A percentile compares a stretch with the other conserved stretches of the same genome.
Evolutionary conservation across 2,113 vertebrate genomes (phyloP).

Genomic region (Forbesichthys papilliferus): DNA sequence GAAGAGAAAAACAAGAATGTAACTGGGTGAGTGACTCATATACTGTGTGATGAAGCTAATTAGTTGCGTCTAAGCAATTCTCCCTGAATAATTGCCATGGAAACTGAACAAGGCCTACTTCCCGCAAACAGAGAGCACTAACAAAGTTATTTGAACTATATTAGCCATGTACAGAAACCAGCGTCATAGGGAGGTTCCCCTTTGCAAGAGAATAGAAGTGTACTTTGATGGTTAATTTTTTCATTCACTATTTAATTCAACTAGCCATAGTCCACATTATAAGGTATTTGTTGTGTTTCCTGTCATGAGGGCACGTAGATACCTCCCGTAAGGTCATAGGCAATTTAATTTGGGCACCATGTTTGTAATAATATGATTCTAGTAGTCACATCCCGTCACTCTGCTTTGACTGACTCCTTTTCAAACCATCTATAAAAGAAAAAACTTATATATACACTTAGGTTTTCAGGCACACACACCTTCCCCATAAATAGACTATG

Average conservation of each 20-base stretch:
- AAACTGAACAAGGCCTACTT: conserved; percentile 24
- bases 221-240: not conserved
- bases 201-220: too few relatives aligned
- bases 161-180: not conserved
- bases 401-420: too few relatives aligned
- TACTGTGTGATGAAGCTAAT: not conserved
- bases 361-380: not conserved
- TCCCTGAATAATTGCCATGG: conserved; percentile 60
- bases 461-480: not conserved
- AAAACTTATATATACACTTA: conserved; percentile 18
- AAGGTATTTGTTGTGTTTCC: not conserved
- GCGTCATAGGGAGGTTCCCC: too few relatives aligned
- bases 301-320: too few relatives aligned
- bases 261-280: not conserved
- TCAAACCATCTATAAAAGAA: too few relatives aligned
- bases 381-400: not conserved
- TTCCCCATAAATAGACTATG: conserved; percentile 17
- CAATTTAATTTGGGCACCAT: too few relatives aligned
- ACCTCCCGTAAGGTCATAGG: too few relatives aligned
- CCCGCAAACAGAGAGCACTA: not conserved
- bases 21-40: too few relatives aligned
- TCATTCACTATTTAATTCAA: not conserved
- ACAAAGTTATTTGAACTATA: conserved; percentile 14
- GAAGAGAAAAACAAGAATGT: not conserved
- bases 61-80: conserved; percentile 13